Evolutionary conservation across 2,888 invertebrate genomes (phyloP), one percentile per base, ranked within the genome.

Genomic region (Lithophane ornitopus): DNA sequence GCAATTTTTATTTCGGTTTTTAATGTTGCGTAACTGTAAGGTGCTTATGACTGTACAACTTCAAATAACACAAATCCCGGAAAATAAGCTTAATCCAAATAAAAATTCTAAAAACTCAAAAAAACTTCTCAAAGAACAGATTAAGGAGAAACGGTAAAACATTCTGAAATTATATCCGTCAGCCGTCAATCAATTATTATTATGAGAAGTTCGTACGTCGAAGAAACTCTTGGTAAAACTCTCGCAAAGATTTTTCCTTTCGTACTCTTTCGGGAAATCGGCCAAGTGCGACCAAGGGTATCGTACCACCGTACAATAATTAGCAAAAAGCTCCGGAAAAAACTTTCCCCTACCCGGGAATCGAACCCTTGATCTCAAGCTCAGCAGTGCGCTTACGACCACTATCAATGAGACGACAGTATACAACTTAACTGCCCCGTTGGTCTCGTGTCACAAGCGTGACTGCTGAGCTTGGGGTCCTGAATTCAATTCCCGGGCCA

Each of bases 171-270:
- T 34, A 76, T 56, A 62, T 68, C 54, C 49, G 7, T 65, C 34
- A 69, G 34, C n/a, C 49, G 56, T 77, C 70, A 70, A 77, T 70
- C 77, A 77, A 77, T 69, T 69, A 34, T 49, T 62, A 62, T 67
- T 28, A 68, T 26, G 46, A 41, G n/a, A 49, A 58, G 4, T 77
- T 70, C 12, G 56, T 52, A 68, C n/a, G 26, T 22, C 16, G 46
- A 46, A 39, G n/a, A 68, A 76, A 68, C 44, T 39, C 28, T 62
- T 34, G 44, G 2, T 22, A 9, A 2, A 9, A 28, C 39, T n/a
- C 34, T 74, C 2, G 14, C 8, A 2, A 39, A 41, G n/a, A 52
- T 49, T 44, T 59, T 28, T 11, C 3, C 26, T 0, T 9, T n/a
- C 28, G 22, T 26, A 39, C n/a, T 46, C 14, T n/a, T 62, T 56